A percentile compares a stretch with the other conserved stretches of the same genome.
Conservation (phyloP, 2,113 vertebrate genomes). For the Zosterops pallidus region DNA sequence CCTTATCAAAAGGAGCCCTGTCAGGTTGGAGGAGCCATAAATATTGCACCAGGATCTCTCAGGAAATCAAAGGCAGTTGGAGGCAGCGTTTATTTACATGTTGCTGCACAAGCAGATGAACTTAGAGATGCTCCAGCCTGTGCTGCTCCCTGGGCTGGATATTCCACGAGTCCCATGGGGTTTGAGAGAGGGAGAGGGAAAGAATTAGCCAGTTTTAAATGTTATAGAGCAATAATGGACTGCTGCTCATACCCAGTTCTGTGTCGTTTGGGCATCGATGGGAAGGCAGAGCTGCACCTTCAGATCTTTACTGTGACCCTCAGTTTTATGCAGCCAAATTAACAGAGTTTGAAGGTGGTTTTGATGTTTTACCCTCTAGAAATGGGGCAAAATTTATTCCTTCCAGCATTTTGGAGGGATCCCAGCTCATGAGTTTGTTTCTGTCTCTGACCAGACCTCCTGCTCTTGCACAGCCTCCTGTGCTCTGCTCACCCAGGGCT, state of each 20-base stretch:
- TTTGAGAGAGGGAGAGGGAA: not conserved
- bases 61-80: constrained; percentile 61
- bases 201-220: not conserved
- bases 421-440: not conserved
- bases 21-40: constrained; percentile 67
- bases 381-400: not conserved
- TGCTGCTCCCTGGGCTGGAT: not conserved
- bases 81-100: constrained; percentile 7
- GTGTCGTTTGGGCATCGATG: not conserved
- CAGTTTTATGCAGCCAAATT: too few species aligned
- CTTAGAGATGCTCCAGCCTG: constrained; percentile 1
- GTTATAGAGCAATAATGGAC: rapidly evolving
- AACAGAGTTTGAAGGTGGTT: not conserved
- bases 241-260: rapidly evolving
- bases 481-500: not conserved
- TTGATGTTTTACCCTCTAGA: not conserved
- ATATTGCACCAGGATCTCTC: constrained; percentile 57
- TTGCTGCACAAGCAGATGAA: not conserved
- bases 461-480: not conserved
- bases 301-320: not conserved
- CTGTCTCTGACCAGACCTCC: not conserved
- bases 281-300: not conserved
- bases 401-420: not conserved
- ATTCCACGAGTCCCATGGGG: not conserved
- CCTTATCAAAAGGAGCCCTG: constrained; percentile 68